Conservation (phyloP, 2,113 vertebrate genomes). For the Leptosomus discolor region DNA sequence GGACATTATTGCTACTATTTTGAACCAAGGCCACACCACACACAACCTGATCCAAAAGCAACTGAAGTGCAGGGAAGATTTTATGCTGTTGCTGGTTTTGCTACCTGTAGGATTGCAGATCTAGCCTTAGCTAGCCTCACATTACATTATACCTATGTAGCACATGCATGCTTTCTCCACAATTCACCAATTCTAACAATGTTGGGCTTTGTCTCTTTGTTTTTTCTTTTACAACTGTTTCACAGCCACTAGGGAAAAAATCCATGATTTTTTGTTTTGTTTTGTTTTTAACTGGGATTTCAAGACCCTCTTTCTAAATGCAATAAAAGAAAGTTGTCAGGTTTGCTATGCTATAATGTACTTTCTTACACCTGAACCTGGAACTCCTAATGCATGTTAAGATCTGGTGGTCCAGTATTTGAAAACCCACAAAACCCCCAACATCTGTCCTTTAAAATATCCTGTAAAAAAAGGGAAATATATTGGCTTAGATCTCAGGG, state of each 20-base stretch:
- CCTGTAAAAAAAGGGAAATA: neutral
- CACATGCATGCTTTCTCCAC: neutral
- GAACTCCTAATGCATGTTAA: neutral
- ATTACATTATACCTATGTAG: neutral
- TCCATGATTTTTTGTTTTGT: neutral
- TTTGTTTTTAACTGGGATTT: neutral
- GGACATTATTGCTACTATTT: conserved; percentile 20
- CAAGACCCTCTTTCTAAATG: neutral
- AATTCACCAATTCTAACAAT: neutral
- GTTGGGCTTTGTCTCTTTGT: neutral
- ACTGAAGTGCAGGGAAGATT: neutral
- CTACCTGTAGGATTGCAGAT: neutral
- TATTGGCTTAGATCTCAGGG: neutral
- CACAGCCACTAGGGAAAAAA: neutral
- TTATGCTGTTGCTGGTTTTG: neutral
- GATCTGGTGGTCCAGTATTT: neutral
- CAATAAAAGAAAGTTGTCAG: neutral
- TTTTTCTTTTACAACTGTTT: neutral
- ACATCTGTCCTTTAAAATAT: neutral
- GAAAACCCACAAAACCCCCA: neutral
- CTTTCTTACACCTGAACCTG: neutral
- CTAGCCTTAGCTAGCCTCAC: neutral
- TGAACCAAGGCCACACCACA: conserved; percentile 1
- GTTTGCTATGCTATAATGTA: neutral
- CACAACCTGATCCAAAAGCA: neutral